Evolutionary conservation across 2,113 vertebrate genomes (phyloP).

Genomic region (Carassius auratus): DNA sequence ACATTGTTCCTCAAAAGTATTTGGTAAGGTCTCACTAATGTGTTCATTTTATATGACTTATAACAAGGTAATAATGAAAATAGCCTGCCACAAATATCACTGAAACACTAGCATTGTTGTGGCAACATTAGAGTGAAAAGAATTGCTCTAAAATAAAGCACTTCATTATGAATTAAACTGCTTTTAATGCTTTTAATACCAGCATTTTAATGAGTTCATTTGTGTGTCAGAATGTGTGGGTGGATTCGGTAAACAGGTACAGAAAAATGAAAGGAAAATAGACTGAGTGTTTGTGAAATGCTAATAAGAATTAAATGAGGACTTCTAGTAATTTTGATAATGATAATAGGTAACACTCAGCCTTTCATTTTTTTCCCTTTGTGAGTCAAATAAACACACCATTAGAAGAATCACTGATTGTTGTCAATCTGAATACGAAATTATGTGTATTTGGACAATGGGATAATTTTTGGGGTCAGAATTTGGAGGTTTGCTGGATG

Average conservation of each 20-base stretch:
- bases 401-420: slow-evolving; percentile 8
- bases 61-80: slow-evolving; percentile 36
- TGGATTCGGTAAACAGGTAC: slow-evolving; percentile 38
- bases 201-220: slow-evolving; percentile 29
- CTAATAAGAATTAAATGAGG: slow-evolving; percentile 37
- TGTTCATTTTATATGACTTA: slow-evolving; percentile 12
- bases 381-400: slow-evolving; percentile 13
- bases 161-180: slow-evolving; percentile 44
- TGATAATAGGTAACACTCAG: slow-evolving; percentile 31
- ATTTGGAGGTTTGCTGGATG: slow-evolving; percentile 28
- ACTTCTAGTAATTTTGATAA: slow-evolving; percentile 31
- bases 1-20: neutral
- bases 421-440: neutral
- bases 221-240: slow-evolving; percentile 34
- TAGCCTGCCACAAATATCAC: slow-evolving; percentile 10
- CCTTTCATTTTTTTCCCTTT: slow-evolving; percentile 5
- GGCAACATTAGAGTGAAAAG: slow-evolving; percentile 16
- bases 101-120: slow-evolving; percentile 42
- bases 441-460: neutral
- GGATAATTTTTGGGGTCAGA: neutral
- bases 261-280: slow-evolving; percentile 19
- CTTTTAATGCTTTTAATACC: slow-evolving; percentile 35
- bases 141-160: slow-evolving; percentile 26
- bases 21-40: slow-evolving; percentile 6
- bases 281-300: slow-evolving; percentile 22